A percentile compares a stretch with the other conserved stretches of the same genome.
Evolutionary conservation across 2,113 vertebrate species (phyloP).

Genomic region (Capreolus pygargus): DNA sequence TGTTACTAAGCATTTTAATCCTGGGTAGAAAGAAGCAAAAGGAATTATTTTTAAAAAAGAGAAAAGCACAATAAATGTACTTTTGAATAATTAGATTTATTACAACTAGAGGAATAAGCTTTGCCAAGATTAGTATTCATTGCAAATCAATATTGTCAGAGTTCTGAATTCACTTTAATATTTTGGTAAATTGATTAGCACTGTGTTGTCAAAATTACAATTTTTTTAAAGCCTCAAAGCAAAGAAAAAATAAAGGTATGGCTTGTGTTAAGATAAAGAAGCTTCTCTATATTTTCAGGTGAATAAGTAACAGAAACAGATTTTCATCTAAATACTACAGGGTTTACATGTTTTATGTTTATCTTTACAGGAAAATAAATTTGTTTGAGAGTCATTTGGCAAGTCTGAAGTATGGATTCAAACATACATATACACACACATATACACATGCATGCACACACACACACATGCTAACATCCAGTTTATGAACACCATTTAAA

Average conservation of each 20-base stretch:
- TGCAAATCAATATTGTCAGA: not conserved
- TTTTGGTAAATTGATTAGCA: conserved; percentile 1
- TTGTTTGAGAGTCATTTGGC: not conserved
- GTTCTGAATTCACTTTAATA: not conserved
- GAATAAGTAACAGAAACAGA: not conserved
- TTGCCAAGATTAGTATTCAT: conserved; percentile 22
- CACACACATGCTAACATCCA: not conserved
- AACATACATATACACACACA: not conserved
- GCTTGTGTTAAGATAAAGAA: not conserved
- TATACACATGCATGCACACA: not conserved
- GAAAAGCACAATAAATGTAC: not conserved
- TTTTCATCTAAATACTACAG: not conserved
- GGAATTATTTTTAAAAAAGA: conserved; percentile 9
- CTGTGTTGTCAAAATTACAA: not conserved
- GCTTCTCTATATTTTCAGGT: not conserved
- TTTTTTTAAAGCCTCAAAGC: not conserved
- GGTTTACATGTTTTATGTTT: not conserved
- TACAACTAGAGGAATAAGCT: conserved; percentile 8
- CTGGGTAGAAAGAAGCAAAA: conserved; percentile 17
- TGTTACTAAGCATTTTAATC: conserved; percentile 46
- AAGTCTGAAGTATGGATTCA: not conserved
- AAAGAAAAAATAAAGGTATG: not conserved
- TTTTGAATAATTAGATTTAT: conserved; percentile 41
- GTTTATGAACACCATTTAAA: not conserved
- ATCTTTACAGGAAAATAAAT: conserved; percentile 29